Evolutionary conservation across 1,140 invertebrate genomes (phyloP).

Genomic region (Pseudomyrmex gracilis): DNA sequence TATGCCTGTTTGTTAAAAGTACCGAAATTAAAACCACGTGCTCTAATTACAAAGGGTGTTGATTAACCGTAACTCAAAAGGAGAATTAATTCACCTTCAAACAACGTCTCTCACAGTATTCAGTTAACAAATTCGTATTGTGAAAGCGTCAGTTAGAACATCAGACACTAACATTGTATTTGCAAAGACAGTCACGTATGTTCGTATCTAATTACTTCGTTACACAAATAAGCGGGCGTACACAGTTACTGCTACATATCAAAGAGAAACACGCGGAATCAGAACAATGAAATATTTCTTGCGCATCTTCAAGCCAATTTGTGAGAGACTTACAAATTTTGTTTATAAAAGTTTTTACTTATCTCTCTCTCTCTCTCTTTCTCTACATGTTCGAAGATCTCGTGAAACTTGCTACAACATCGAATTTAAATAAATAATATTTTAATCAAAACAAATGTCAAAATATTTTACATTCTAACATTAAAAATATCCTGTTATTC

Average conservation of each 20-base stretch:
- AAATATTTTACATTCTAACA: too few species aligned
- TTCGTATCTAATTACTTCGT: conserved; percentile 25
- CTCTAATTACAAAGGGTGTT: neutral
- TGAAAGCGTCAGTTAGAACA: conserved; percentile 16
- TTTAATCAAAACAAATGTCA: too few species aligned
- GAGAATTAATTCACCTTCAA: conserved; percentile 22
- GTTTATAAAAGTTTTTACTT: too few species aligned
- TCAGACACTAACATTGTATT: conserved; percentile 24
- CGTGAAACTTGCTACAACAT: neutral
- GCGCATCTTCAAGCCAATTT: neutral
- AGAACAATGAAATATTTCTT: neutral
- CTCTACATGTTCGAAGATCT: too few species aligned
- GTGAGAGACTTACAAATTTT: neutral
- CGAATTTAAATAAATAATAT: neutral
- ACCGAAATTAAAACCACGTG: neutral
- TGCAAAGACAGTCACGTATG: conserved; percentile 25
- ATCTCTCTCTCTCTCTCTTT: too few species aligned
- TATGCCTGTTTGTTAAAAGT: conserved; percentile 7
- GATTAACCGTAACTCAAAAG: conserved; percentile 27
- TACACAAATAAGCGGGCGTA: neutral
- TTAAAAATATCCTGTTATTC: too few species aligned
- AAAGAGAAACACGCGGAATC: conserved; percentile 24
- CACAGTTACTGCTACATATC: neutral
- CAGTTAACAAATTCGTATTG: conserved; percentile 27
- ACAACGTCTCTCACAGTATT: conserved; percentile 22